Conservation (phyloP, 2,888 invertebrate genomes). For the Orchesellides sinensis region DNA sequence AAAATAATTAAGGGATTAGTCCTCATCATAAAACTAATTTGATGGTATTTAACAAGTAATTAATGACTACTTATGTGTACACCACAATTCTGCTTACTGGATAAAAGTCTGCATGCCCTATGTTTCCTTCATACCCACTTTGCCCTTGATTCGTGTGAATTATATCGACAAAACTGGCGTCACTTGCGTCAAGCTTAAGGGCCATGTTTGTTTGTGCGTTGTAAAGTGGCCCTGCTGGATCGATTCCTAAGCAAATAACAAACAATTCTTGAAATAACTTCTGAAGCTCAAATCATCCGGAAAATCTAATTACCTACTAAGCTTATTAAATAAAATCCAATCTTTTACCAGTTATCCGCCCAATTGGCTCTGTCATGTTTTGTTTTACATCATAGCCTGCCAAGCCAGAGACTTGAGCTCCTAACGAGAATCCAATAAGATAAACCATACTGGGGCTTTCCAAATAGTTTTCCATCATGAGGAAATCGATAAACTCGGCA, state of each 20-base stretch:
- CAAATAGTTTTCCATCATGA: slow-evolving; percentile 44
- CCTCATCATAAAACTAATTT: too few species aligned
- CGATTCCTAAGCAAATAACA: slow-evolving; percentile 22
- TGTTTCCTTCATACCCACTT: slow-evolving; percentile 62
- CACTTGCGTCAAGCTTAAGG: slow-evolving; percentile 46
- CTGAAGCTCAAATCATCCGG: neutral
- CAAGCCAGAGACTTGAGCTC: slow-evolving; percentile 53
- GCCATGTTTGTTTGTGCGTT: slow-evolving; percentile 47
- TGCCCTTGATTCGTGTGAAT: slow-evolving; percentile 69
- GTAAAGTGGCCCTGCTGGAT: slow-evolving; percentile 62
- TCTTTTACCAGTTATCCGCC: slow-evolving; percentile 63
- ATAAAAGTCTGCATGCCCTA: slow-evolving; percentile 66
- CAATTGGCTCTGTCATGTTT: slow-evolving; percentile 46
- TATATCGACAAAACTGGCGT: slow-evolving; percentile 58
- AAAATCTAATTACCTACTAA: slow-evolving; percentile 13
- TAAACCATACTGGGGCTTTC: slow-evolving; percentile 53
- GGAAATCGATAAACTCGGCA: slow-evolving; percentile 63
- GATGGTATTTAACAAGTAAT: too few species aligned
- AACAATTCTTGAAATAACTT: neutral
- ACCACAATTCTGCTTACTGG: slow-evolving; percentile 26
- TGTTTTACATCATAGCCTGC: slow-evolving; percentile 51
- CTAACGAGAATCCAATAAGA: slow-evolving; percentile 62
- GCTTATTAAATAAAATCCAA: neutral
- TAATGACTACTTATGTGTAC: too few species aligned
- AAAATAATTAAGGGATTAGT: neutral